These are phyloP conservation scores for Chaenogobius annularis DNA, from an alignment of 2,113 vertebrate genomes.

Conservation along the genomic window DNA sequence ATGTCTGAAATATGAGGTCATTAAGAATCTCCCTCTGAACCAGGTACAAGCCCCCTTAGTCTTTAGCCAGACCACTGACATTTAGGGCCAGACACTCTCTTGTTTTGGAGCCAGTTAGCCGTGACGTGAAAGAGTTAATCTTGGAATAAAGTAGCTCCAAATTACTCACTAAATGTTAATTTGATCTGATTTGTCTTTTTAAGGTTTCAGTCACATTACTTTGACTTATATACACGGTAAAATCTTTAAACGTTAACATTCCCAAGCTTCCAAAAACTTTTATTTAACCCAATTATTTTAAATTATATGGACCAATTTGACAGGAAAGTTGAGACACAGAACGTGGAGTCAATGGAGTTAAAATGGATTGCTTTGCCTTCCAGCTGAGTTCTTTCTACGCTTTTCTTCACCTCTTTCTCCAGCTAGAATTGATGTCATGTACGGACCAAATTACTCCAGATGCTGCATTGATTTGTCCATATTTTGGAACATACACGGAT, in stretches of 20 bases:
- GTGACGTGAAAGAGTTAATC: not conserved
- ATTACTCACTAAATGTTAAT: not conserved
- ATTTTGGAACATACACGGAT: not conserved
- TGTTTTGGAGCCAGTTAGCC: not conserved
- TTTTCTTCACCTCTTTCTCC: not conserved
- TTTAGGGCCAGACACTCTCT: not conserved
- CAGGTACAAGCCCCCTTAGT: slow-evolving; percentile 1
- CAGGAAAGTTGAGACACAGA: not conserved
- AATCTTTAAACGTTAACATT: no score
- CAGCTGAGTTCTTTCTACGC: not conserved
- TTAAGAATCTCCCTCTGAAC: slow-evolving; percentile 7
- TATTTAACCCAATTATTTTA: no score
- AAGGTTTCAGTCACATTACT: no score
- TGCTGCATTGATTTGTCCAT: not conserved
- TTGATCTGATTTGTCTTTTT: no score
- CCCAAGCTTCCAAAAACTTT: no score
- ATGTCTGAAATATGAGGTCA: not conserved
- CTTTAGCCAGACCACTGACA: not conserved
- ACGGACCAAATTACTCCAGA: not conserved
- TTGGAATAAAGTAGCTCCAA: not conserved
- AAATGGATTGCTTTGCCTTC: not conserved
- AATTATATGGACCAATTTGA: not conserved
- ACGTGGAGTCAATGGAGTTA: not conserved
- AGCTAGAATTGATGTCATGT: no score
- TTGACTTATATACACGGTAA: not conserved